Percentiles rank a stretch among this genome's conserved stretches.
Conservation (phyloP, 1,140 invertebrate genomes). For the Saccostrea glomerata region DNA sequence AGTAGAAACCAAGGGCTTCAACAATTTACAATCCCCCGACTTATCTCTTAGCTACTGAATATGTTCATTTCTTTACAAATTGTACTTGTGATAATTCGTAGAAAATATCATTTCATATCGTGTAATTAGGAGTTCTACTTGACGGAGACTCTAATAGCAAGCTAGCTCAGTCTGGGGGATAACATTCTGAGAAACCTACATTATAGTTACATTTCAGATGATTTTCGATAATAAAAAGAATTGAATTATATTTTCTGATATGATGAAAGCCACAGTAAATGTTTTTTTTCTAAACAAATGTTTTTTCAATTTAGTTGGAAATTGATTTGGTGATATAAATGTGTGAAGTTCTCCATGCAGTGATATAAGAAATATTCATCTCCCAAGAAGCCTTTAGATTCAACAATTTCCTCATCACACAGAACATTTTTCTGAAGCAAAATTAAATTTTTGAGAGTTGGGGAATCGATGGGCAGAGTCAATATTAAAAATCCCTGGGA, state of each 20-base stretch:
- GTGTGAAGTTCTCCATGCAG: neutral
- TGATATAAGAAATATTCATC: neutral
- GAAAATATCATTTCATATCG: conserved; percentile 37
- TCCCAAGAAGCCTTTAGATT: neutral
- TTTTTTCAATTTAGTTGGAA: conserved; percentile 1
- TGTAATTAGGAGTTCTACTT: conserved; percentile 29
- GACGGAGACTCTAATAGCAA: neutral
- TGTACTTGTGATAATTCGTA: conserved; percentile 36
- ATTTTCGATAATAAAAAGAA: conserved; percentile 20
- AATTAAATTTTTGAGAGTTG: neutral
- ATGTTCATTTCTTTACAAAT: conserved; percentile 30
- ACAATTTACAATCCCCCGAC: neutral
- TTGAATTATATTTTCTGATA: conserved; percentile 37
- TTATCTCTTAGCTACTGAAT: conserved; percentile 19
- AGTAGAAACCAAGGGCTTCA: conserved; percentile 19
- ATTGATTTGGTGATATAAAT: conserved; percentile 24
- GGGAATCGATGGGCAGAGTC: conserved; percentile 4
- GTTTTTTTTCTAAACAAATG: conserved; percentile 13
- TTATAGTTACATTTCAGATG: conserved; percentile 25
- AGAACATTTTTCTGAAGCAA: neutral
- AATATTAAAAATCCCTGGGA: conserved; percentile 20
- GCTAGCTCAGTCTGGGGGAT: conserved; percentile 18
- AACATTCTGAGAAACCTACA: conserved; percentile 2
- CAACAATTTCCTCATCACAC: neutral
- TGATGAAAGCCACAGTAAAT: conserved; percentile 30